phyloP scores from a whole-genome alignment of 2,888 invertebrate genomes.

The Ornithoptera alexandrae region DNA sequence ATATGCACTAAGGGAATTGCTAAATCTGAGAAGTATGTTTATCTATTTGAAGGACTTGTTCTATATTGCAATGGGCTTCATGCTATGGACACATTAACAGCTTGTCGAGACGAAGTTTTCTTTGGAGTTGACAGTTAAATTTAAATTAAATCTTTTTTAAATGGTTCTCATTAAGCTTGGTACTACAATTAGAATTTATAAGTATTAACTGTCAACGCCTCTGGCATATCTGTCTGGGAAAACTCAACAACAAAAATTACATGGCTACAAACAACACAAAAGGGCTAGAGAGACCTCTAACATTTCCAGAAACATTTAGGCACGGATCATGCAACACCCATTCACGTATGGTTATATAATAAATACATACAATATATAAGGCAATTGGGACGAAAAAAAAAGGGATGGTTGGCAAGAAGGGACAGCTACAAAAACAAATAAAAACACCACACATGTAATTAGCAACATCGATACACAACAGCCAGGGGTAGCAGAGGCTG shows the following conservation, averaged over 20 bases:
- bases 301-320: constrained; percentile 74
- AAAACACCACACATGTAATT: constrained; percentile 61
- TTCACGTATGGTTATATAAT: constrained; percentile 60
- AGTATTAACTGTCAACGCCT: constrained; percentile 73
- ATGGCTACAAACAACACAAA: constrained; percentile 75
- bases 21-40: constrained; percentile 60
- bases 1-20: constrained; percentile 56
- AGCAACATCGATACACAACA: constrained; percentile 79
- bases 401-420: constrained; percentile 50
- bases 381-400: constrained; percentile 46
- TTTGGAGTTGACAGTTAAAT: constrained; percentile 71
- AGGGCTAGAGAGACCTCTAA: constrained; percentile 74
- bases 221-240: constrained; percentile 50
- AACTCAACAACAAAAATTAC: constrained; percentile 61
- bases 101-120: constrained; percentile 49
- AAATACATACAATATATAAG: constrained; percentile 40
- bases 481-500: constrained; percentile 79
- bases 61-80: constrained; percentile 66
- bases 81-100: constrained; percentile 69
- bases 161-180: constrained; percentile 34
- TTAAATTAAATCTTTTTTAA: constrained; percentile 24
- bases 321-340: constrained; percentile 80
- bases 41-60: constrained; percentile 55
- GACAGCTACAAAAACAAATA: constrained; percentile 67
- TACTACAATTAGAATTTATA: constrained; percentile 17